Base-by-base conservation (phyloP, 2,113 vertebrate genomes). In the Callocephalon fimbriatum region DNA sequence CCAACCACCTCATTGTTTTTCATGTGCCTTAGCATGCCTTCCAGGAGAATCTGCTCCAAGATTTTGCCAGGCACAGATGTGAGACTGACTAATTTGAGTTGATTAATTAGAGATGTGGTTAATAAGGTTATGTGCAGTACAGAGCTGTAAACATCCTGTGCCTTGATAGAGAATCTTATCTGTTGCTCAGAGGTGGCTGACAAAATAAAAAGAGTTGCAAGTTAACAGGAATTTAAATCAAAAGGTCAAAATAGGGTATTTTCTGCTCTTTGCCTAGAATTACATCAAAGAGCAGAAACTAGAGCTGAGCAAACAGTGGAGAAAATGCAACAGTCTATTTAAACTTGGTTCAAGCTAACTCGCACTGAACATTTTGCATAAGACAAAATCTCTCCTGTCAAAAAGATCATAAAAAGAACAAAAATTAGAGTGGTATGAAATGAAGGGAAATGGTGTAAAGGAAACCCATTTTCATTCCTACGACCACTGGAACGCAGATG, bases 171-270 rank as follows among this genome's bases (percentile, higher is more conserved):
- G 29, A 93, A 54, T 83, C 85, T 44, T 44, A 77, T 93, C 84
- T 95, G 86, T 27, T 88, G 76, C 68, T 95, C 56, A 86, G 81
- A 93, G 35, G 70, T 62, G 56, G n/a, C 62, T 95, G 63, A 93
- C 16, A 74, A 84, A 92, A 35, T 63, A 61, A 32, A 83, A 96
- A 86, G 78, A 58, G 6, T 68, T 82, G 10, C 7, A 79, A 44
- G 53, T 89, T 88, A 97, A 59, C 29, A 95, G 54, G 56, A 90
- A 76, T n/a, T 96, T 91, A 97, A 95, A 92, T 40, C 17, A 83
- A 95, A 96, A 95, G 72, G 62, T 93, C 80, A 91, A 95, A 88
- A 93, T 38, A 96, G 72, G 16, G n/a, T 31, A 51, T 59, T 88
- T 96, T 96, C 89, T 70, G n/a, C n/a, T 88, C 66, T 91, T 80